A percentile compares a stretch with the other conserved stretches of the same genome.
phyloP scores from a whole-genome alignment of 2,797 vertebrate genomes.

The Sebastes goodei region DNA sequence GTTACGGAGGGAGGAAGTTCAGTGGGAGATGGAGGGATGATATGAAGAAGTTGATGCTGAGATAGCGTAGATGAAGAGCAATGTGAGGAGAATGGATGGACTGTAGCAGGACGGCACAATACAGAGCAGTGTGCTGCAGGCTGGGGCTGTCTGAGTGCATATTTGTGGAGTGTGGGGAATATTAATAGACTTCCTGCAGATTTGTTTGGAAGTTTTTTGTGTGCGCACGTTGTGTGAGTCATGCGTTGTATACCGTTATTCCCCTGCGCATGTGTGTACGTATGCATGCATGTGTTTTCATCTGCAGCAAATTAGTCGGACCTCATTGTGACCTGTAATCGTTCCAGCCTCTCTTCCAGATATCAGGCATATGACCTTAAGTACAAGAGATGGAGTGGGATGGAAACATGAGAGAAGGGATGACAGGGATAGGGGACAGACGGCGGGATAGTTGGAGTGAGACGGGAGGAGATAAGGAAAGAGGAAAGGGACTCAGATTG shows the following conservation, averaged over 20 bases:
- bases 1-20: slow-evolving; percentile 54
- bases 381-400: slow-evolving; percentile 14
- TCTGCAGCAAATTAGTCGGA: slow-evolving; percentile 69
- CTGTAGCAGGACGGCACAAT: slow-evolving; percentile 26
- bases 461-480: slow-evolving; percentile 12
- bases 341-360: slow-evolving; percentile 14
- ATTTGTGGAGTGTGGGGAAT: slow-evolving; percentile 47
- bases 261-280: not conserved
- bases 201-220: slow-evolving; percentile 59
- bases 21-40: slow-evolving; percentile 59
- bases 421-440: not conserved
- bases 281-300: slow-evolving; percentile 46
- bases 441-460: not conserved
- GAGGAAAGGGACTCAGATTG: not conserved
- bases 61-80: slow-evolving; percentile 25
- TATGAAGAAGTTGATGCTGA: slow-evolving; percentile 45
- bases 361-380: slow-evolving; percentile 21
- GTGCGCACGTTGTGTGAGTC: slow-evolving; percentile 12
- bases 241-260: slow-evolving; percentile 8
- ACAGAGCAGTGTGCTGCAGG: not conserved
- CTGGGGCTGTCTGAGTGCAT: slow-evolving; percentile 27
- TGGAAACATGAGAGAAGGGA: slow-evolving; percentile 10
- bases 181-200: slow-evolving; percentile 76
- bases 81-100: slow-evolving; percentile 17
- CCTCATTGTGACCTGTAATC: slow-evolving; percentile 41